A percentile compares a stretch with the other conserved stretches of the same genome.
Conservation (phyloP, 2,888 invertebrate genomes). For the Fragum fragum region DNA sequence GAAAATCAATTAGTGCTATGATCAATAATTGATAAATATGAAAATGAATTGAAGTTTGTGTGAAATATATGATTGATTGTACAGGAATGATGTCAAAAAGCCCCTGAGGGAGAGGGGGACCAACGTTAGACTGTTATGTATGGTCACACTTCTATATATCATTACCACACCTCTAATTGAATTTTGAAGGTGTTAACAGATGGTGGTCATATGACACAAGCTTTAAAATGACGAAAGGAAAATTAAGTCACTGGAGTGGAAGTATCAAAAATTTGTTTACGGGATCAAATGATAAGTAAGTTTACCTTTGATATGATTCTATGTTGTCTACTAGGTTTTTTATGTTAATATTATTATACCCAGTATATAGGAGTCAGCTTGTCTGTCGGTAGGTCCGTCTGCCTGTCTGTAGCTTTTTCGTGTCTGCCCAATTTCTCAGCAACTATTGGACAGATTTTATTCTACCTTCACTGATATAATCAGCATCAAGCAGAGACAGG, state of each 20-base stretch:
- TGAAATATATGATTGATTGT: slow-evolving; percentile 9
- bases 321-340: too few species aligned
- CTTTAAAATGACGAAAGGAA: slow-evolving; percentile 16
- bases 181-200: background rate
- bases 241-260: slow-evolving; percentile 11
- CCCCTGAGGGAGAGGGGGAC: background rate
- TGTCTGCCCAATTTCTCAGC: too few species aligned
- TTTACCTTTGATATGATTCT: too few species aligned
- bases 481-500: too few species aligned
- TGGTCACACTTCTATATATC: slow-evolving; percentile 13
- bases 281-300: slow-evolving; percentile 8
- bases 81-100: slow-evolving; percentile 10
- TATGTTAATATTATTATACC: too few species aligned
- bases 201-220: background rate
- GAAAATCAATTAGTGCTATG: too few species aligned
- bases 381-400: too few species aligned
- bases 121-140: background rate
- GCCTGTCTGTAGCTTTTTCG: too few species aligned
- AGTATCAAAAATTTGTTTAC: slow-evolving; percentile 10
- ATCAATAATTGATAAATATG: slow-evolving; percentile 11
- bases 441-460: too few species aligned
- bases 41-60: slow-evolving; percentile 28
- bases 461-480: too few species aligned
- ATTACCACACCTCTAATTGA: background rate
- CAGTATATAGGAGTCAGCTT: too few species aligned